phyloP scores from a whole-genome alignment of 2,113 vertebrate species.

The Bujurquina vittata region DNA sequence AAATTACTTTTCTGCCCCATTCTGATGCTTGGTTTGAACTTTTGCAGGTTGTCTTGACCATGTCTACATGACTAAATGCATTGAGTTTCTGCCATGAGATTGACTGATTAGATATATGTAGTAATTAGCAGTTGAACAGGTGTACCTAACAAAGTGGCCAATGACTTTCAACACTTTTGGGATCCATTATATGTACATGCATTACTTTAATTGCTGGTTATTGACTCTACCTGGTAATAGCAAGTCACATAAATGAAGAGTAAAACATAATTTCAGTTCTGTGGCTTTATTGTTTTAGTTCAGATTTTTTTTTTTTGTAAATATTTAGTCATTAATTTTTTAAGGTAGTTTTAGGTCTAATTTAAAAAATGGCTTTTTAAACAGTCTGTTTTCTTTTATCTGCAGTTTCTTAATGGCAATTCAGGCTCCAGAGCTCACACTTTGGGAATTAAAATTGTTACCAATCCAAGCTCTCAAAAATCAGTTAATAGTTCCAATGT shows the following conservation, averaged over 20 bases:
- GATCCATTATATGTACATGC: not conserved
- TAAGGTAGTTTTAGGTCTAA: not conserved
- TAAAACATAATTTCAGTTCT: not conserved
- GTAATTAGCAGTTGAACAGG: not conserved
- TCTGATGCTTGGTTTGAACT: not conserved
- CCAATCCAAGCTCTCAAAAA: not conserved
- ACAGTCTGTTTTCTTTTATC: not conserved
- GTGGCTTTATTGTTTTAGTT: not conserved
- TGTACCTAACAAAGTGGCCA: not conserved
- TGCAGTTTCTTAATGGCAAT: not conserved
- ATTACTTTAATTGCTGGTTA: not conserved
- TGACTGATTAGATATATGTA: too few species aligned
- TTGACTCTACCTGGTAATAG: not conserved
- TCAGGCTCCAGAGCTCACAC: accelerated
- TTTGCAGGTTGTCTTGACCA: not conserved
- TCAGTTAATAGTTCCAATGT: too few species aligned
- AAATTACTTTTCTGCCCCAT: not conserved
- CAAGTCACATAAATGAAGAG: not conserved
- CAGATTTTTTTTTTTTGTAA: too few species aligned
- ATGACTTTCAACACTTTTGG: not conserved
- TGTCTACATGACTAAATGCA: not conserved
- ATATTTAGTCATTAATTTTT: not conserved
- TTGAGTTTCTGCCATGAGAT: not conserved
- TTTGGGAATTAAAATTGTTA: not conserved
- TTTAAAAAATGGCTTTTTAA: not conserved